Conservation (phyloP, 2,888 invertebrate genomes). For the Nudaria mundana region DNA sequence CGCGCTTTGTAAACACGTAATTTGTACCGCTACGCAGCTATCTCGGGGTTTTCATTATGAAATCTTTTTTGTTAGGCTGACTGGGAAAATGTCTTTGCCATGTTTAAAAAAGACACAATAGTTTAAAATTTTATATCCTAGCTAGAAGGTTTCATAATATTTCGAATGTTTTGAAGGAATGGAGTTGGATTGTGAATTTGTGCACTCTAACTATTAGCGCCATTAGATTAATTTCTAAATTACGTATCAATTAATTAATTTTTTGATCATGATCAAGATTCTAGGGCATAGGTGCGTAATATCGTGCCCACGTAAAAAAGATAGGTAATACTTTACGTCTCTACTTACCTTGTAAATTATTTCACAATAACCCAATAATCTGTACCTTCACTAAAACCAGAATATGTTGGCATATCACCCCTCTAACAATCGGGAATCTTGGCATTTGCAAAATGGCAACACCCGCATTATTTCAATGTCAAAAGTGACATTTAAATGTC, state of each 20-base stretch:
- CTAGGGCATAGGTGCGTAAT: too few species aligned
- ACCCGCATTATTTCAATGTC: slow-evolving; percentile 17
- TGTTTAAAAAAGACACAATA: neutral
- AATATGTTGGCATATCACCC: neutral
- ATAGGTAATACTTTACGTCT: too few species aligned
- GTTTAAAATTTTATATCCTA: slow-evolving; percentile 1
- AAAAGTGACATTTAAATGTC: slow-evolving; percentile 31
- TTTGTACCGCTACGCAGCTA: slow-evolving; percentile 16
- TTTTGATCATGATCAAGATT: too few species aligned
- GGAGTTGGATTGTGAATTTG: too few species aligned
- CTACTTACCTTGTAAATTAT: too few species aligned
- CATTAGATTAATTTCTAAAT: too few species aligned
- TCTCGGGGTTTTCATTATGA: slow-evolving; percentile 8
- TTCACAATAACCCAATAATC: too few species aligned
- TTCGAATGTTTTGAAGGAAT: neutral
- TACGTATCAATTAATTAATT: too few species aligned
- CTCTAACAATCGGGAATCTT: neutral
- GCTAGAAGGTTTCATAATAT: neutral
- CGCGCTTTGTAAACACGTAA: slow-evolving; percentile 20
- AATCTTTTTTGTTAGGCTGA: slow-evolving; percentile 6
- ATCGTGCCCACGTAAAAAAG: too few species aligned
- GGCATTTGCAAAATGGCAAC: slow-evolving; percentile 31
- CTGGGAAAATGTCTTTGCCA: slow-evolving; percentile 4
- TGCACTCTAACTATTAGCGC: too few species aligned
- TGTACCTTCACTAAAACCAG: too few species aligned